Evolutionary conservation across 2,888 invertebrate species (phyloP).

Genomic region (Apoderus coryli): DNA sequence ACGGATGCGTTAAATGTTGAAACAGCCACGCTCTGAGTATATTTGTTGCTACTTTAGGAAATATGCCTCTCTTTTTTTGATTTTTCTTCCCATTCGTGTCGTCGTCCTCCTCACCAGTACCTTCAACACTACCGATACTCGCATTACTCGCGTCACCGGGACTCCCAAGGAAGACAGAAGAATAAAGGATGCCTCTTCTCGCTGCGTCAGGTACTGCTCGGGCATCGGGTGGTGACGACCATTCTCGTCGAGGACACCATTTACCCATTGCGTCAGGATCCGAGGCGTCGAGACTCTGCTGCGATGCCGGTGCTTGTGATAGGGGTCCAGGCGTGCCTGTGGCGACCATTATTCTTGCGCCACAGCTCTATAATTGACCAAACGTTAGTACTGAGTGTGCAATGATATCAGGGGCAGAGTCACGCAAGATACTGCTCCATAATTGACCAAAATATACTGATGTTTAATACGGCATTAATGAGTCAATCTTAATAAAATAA

Average conservation of each 20-base stretch:
- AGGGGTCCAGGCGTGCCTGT: conserved; percentile 93
- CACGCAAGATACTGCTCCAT: too few relatives aligned
- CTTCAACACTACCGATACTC: conserved; percentile 96
- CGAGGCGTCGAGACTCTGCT: conserved; percentile 86
- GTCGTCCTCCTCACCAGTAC: conserved; percentile 95
- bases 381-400: too few relatives aligned
- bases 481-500: too few relatives aligned
- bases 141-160: conserved; percentile 93
- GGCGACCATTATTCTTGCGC: too few relatives aligned
- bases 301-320: conserved; percentile 81
- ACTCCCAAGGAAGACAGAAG: conserved; percentile 87
- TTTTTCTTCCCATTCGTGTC: conserved; percentile 94
- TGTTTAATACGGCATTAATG: too few relatives aligned
- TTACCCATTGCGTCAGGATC: conserved; percentile 98
- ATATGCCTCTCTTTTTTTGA: conserved; percentile 99
- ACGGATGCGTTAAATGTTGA: conserved; percentile 99
- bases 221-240: conserved; percentile 53
- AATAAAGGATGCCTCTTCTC: conserved; percentile 75
- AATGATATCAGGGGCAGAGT: too few relatives aligned
- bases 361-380: too few relatives aligned
- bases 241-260: conserved; percentile 84
- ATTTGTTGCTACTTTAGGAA: conserved; percentile 99
- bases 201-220: conserved; percentile 54
- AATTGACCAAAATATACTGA: too few relatives aligned
- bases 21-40: conserved; percentile 99